Evolutionary conservation across 2,888 invertebrate species (phyloP).

Genomic region (Drosophila longiperda): DNA sequence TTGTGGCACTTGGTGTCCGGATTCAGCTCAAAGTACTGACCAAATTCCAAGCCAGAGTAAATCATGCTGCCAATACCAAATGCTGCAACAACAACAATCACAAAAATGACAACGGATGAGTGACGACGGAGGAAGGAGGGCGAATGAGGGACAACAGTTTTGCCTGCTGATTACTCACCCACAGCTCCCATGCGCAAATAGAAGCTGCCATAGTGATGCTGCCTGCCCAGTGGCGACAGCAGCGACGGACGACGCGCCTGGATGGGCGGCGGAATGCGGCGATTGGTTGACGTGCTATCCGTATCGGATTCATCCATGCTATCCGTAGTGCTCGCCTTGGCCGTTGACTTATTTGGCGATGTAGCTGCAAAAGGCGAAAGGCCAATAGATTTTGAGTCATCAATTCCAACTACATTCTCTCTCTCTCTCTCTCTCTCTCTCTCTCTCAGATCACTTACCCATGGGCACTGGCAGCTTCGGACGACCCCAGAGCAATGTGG

Average conservation of each 20-base stretch:
- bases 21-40: constrained; percentile 97
- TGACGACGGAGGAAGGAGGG: neutral
- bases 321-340: constrained; percentile 85
- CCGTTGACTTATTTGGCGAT: constrained; percentile 81
- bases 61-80: constrained; percentile 99
- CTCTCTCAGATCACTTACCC: constrained; percentile 85
- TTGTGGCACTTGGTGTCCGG: constrained; percentile 96
- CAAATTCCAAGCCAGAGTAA: constrained; percentile 97
- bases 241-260: constrained; percentile 86
- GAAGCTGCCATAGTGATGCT: constrained; percentile 95
- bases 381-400: neutral
- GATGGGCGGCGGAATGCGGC: constrained; percentile 85
- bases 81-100: constrained; percentile 86
- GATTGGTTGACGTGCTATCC: constrained; percentile 83
- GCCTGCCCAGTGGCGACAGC: constrained; percentile 86
- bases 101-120: neutral
- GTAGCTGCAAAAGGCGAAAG: constrained; percentile 61
- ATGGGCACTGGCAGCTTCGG: constrained; percentile 86
- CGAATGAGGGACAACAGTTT: neutral
- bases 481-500: constrained; percentile 89
- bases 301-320: constrained; percentile 87
- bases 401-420: neutral
- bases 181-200: constrained; percentile 97
- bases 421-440: neutral
- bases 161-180: constrained; percentile 86